Evolutionary conservation across 2,797 vertebrate genomes (phyloP).

Genomic region (Cynodonichthys magdalenae): DNA sequence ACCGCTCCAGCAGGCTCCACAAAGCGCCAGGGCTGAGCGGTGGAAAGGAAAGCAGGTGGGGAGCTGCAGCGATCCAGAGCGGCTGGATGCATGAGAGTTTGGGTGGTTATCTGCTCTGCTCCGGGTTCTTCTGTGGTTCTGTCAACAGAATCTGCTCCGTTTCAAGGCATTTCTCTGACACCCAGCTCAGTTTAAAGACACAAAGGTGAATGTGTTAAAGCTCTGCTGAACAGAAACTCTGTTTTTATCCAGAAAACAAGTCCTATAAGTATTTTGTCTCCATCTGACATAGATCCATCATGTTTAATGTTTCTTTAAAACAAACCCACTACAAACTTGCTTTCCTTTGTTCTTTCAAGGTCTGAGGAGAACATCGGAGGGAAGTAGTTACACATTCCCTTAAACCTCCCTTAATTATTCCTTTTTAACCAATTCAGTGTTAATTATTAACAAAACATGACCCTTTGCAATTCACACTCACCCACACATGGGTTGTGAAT

Average conservation of each 20-base stretch:
- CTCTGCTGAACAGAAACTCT: background rate
- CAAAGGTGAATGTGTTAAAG: background rate
- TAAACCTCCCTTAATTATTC: no score
- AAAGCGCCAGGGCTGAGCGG: constrained; percentile 7
- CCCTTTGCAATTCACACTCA: no score
- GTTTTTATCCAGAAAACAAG: background rate
- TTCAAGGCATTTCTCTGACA: background rate
- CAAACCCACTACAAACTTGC: background rate
- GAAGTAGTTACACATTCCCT: no score
- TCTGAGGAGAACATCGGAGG: no score
- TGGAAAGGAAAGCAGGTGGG: constrained; percentile 15
- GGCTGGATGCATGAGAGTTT: constrained; percentile 4
- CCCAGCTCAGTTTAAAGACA: background rate
- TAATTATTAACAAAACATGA: no score
- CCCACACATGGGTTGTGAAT: no score
- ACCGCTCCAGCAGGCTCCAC: constrained; percentile 29
- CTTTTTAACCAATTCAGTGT: no score
- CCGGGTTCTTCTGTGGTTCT: no score
- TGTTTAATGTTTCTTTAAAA: background rate
- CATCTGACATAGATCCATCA: background rate
- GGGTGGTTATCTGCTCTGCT: no score
- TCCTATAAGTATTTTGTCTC: background rate
- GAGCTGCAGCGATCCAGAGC: constrained; percentile 14
- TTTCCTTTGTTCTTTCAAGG: no score
- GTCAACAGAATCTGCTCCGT: background rate